A percentile compares a stretch with the other conserved stretches of the same genome.
Evolutionary conservation across 53 echinoderm and acorn worm species (phyloP).

Genomic region (Echinometra lucunter): DNA sequence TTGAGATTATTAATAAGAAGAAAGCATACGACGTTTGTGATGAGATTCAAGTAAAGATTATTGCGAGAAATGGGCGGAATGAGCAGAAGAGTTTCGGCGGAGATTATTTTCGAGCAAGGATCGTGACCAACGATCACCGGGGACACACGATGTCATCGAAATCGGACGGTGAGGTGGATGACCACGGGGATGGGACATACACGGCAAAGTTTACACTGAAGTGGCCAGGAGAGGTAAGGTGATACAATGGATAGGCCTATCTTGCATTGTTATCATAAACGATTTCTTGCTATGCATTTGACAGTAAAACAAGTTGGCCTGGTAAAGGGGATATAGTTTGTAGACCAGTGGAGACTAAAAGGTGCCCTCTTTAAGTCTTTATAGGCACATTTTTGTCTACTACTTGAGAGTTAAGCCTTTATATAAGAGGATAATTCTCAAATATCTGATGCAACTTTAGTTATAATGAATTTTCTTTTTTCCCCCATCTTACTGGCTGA

Average conservation of each 20-base stretch:
- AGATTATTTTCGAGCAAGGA: conserved; percentile 44
- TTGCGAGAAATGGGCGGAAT: conserved; percentile 43
- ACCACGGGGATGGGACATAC: conserved; percentile 65
- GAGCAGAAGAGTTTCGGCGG: conserved; percentile 51
- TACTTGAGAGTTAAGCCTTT: too few species aligned
- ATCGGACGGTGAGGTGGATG: conserved; percentile 56
- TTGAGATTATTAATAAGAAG: conserved; percentile 41
- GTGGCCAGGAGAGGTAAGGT: conserved; percentile 49
- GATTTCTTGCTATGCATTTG: background rate
- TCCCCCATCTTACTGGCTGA: too few species aligned
- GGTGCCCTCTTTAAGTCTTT: too few species aligned
- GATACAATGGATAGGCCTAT: background rate
- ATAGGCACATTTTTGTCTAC: too few species aligned
- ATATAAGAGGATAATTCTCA: too few species aligned
- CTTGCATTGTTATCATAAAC: background rate
- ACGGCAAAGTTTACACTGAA: conserved; percentile 53
- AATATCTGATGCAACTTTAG: too few species aligned
- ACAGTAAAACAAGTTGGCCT: background rate
- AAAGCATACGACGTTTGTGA: conserved; percentile 30
- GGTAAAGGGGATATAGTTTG: too few species aligned
- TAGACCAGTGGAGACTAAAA: too few species aligned
- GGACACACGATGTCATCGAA: conserved; percentile 41
- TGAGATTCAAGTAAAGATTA: background rate
- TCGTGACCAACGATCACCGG: conserved; percentile 49
- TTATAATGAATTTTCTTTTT: too few species aligned